Base-by-base conservation (phyloP, 2,888 invertebrate genomes). In the Augochlorella aurata region DNA sequence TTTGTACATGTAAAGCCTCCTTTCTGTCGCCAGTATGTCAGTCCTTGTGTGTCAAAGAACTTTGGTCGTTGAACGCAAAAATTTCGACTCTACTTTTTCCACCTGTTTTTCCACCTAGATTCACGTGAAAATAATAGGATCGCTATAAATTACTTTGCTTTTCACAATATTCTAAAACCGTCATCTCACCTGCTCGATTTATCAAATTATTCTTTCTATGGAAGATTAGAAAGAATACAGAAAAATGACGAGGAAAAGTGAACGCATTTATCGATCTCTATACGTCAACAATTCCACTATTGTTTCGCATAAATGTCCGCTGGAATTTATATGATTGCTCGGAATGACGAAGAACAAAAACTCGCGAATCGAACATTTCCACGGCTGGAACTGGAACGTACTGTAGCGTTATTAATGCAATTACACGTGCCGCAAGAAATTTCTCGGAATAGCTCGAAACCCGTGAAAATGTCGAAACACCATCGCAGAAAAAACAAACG, bases 361-460 rank as follows among this genome's bases (percentile, higher is more conserved):
- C 21, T 8, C 38, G 66, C n/a, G 67, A 72, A 77, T 67, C 29
- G 67, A 77, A 77, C 58, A 38, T 72, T 21, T 58, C 54, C 18
- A 21, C 14, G 47, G 10, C 1, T 8, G 7, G 7, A 21, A 54
- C 12, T 8, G 7, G 10, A 21, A 47, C 16, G 58, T 18, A 47
- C 58, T 72, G n/a, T 44, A 66, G 10, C 66, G 70, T 47, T 16
- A 49, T 16, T 69, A 49, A 75, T 18, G 49, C 49, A 61, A 61
- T 65, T 71, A 16, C 77, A 38, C 47, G 45, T 14, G 45, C 4
- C 24, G 67, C 49, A 49, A 67, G 67, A 49, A 67, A 67, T 67
- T 63, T 29, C 67, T 47, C 67, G 47, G 47, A 10, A 49, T 18
- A 16, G 47, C 24, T 18, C 24, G 24, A 2, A 47, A 24, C 24